These are phyloP conservation scores for Pterostichus niger DNA, from an alignment of 2,888 invertebrate species.

Conservation along the genomic window DNA sequence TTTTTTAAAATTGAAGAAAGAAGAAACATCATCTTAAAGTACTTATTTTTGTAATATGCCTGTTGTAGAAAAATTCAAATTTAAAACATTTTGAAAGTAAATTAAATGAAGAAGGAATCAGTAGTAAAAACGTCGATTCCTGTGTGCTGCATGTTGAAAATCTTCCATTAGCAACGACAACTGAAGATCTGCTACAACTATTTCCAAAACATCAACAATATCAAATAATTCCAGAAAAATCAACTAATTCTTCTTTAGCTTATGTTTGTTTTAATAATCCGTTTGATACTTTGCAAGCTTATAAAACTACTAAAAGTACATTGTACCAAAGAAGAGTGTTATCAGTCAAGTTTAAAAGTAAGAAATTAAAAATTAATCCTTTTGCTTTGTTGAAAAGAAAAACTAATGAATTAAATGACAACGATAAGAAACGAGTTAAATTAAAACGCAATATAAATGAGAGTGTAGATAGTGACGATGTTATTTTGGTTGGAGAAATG, in stretches of 20 bases:
- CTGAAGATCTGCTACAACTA: slow-evolving; percentile 24
- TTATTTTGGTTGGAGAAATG: slow-evolving; percentile 32
- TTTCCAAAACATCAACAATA: slow-evolving; percentile 43
- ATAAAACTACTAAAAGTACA: slow-evolving; percentile 30
- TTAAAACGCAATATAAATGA: slow-evolving; percentile 21
- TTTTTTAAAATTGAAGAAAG: slow-evolving; percentile 36
- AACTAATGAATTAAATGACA: slow-evolving; percentile 11
- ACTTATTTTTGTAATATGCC: not conserved
- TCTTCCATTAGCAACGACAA: slow-evolving; percentile 24
- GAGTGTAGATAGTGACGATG: not conserved
- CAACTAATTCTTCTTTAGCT: slow-evolving; percentile 27
- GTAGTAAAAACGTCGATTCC: slow-evolving; percentile 27
- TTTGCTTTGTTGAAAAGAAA: slow-evolving; percentile 46
- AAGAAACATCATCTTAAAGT: not conserved
- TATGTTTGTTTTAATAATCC: slow-evolving; percentile 53
- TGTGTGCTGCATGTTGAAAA: slow-evolving; percentile 46
- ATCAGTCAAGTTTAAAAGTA: slow-evolving; percentile 54
- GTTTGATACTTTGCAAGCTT: slow-evolving; percentile 27
- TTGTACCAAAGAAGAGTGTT: slow-evolving; percentile 9
- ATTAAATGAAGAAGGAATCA: slow-evolving; percentile 31
- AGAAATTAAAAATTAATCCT: slow-evolving; percentile 41
- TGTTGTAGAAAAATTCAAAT: slow-evolving; percentile 45
- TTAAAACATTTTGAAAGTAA: slow-evolving; percentile 16
- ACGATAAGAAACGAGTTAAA: slow-evolving; percentile 4
- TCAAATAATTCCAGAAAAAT: slow-evolving; percentile 25